Conservation (phyloP, 2,797 vertebrate genomes). For the Carapus acus region DNA sequence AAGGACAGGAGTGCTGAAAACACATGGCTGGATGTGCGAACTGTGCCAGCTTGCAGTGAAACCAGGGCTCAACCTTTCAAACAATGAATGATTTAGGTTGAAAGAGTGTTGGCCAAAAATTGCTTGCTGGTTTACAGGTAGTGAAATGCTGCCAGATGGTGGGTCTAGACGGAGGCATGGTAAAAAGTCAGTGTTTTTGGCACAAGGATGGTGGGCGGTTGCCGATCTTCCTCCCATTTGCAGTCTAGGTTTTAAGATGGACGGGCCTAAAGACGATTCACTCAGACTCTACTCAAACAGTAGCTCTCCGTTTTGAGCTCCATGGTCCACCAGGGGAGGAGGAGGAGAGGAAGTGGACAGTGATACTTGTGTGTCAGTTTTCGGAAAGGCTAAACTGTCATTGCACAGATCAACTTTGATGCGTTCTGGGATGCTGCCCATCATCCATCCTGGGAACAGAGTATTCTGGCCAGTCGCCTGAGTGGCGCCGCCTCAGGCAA, state of each 20-base stretch:
- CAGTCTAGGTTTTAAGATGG: not conserved
- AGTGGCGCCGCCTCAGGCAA: constrained; percentile 50
- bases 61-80: too few species aligned
- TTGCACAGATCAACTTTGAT: constrained; percentile 35
- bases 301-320: too few species aligned
- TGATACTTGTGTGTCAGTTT: constrained; percentile 30
- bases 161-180: not conserved
- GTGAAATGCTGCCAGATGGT: not conserved
- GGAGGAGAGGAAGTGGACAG: constrained; percentile 12
- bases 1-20: constrained; percentile 23
- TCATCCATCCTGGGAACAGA: constrained; percentile 33
- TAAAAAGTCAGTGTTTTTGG: not conserved
- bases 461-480: constrained; percentile 33
- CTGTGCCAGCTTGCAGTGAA: not conserved
- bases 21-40: not conserved
- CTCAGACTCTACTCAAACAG: too few species aligned
- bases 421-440: constrained; percentile 30
- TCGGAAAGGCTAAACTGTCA: constrained; percentile 33
- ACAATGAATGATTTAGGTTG: too few species aligned
- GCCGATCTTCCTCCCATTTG: not conserved
- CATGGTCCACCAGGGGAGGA: constrained; percentile 3
- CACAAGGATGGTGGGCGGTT: not conserved
- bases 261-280: not conserved
- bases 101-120: too few species aligned
- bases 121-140: too few species aligned